Percentiles rank a stretch among this genome's conserved stretches.
These are phyloP conservation scores for Scytalopus superciliaris DNA, from an alignment of 2,113 vertebrate genomes.

Conservation along the genomic window DNA sequence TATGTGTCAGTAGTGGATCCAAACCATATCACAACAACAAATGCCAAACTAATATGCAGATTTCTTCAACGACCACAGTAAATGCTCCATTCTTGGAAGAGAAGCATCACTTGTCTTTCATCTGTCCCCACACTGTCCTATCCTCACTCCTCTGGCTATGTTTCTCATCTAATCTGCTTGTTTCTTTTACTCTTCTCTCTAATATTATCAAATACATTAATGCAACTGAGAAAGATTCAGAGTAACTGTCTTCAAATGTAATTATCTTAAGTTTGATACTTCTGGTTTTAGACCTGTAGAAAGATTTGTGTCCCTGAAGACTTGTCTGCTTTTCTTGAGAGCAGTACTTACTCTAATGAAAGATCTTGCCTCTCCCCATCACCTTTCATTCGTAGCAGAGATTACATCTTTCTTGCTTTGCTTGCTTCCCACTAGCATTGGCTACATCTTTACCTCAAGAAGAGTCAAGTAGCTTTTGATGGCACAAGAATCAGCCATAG, in stretches of 20 bases:
- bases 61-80: neutral
- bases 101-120: neutral
- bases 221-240: neutral
- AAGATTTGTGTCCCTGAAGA: neutral
- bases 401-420: neutral
- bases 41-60: neutral
- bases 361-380: neutral
- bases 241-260: neutral
- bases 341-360: neutral
- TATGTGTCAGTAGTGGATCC: neutral
- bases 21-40: neutral
- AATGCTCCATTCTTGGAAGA: neutral
- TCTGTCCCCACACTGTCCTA: neutral
- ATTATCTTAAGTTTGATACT: neutral
- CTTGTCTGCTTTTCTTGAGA: neutral
- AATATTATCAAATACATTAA: neutral
- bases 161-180: neutral
- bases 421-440: neutral
- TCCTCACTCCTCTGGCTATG: neutral
- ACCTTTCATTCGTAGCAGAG: neutral
- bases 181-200: neutral
- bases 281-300: neutral
- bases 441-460: neutral
- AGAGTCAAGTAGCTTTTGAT: neutral
- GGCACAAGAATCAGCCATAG: neutral